These are phyloP conservation scores for Bombus confusus DNA, from an alignment of 1,140 invertebrate species.

Conservation along the genomic window DNA sequence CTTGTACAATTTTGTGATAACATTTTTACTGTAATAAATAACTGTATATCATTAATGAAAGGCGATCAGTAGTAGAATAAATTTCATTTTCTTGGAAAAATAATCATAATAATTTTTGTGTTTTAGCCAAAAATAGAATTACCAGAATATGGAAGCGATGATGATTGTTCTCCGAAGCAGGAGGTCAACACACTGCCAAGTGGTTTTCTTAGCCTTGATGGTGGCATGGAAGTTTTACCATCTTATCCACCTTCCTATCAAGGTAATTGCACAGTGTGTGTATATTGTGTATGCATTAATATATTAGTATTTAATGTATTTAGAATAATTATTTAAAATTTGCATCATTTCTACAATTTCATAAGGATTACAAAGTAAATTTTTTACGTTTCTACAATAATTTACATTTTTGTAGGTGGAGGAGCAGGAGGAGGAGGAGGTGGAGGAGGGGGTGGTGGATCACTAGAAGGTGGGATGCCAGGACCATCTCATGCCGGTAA, in stretches of 20 bases:
- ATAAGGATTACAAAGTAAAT: not conserved
- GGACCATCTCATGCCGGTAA: constrained; percentile 78
- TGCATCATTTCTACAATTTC: not conserved
- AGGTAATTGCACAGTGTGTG: constrained; percentile 66
- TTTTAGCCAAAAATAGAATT: constrained; percentile 84
- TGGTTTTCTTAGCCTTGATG: constrained; percentile 81
- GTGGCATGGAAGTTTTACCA: constrained; percentile 81
- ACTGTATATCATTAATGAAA: not conserved
- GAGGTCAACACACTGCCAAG: constrained; percentile 80
- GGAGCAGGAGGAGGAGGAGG: constrained; percentile 40
- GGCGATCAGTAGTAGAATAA: not conserved
- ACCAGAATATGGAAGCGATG: constrained; percentile 85
- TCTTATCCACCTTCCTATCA: constrained; percentile 79
- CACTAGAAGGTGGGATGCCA: constrained; percentile 79
- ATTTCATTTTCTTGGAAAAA: not conserved
- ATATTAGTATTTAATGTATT: not conserved
- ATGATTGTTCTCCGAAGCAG: constrained; percentile 80
- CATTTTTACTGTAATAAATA: not conserved
- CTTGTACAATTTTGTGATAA: not conserved
- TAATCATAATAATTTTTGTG: constrained; percentile 16
- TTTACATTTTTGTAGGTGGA: constrained; percentile 20
- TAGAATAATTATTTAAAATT: not conserved
- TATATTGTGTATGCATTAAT: constrained; percentile 9
- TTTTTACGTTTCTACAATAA: not conserved
- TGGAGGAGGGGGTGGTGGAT: constrained; percentile 67